Base-by-base conservation (phyloP, 1,140 invertebrate genomes). In the Phenacoccus solenopsis region DNA sequence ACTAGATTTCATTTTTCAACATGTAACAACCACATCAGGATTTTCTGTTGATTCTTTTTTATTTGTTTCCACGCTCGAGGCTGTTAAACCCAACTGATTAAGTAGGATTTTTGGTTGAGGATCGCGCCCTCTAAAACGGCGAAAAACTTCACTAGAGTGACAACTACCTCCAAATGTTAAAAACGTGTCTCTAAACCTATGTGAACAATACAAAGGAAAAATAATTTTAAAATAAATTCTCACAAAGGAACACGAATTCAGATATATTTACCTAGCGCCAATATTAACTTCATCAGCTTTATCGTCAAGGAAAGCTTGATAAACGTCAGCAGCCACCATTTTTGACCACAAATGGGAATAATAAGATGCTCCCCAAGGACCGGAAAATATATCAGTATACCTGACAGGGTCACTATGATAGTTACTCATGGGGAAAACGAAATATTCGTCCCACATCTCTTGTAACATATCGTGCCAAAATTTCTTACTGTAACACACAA, bases 241-340 rank as follows among this genome's bases (percentile, higher is more conserved):
- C 16, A 22, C 9, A 67, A 69, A 10, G 5, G 10, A 32, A 7
- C 5, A 69, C 21, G 10, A 16, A 7, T 69, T 5, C 10, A 12
- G 9, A 16, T 16, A 27, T 25, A 71, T 67, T 59, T 70, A 74
- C 77, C 77, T 78, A 71, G 70, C 72, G 68, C 79, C 79, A 71
- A 78, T 68, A 27, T 73, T 73, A 38, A 67, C 21, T 13, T 77
- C 28, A 67, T 80, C 76, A 1, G 28, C 28, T 67, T 77, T 67
- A 68, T 82, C 81, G 78, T 95, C 91, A 71, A 87, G 80, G 78
- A 96, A 96, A 38, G 90, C 88, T 77, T 86, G 88, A 75, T 89
- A 94, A 16, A 90, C 83, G 80, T 98, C 94, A 1, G 93, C 92
- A 0, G 93, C 93, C 32, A 96, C 83, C 84, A 98, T 88, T 80